These are phyloP conservation scores for Limnephilus lunatus DNA, from an alignment of 2,888 invertebrate species.

Conservation along the genomic window DNA sequence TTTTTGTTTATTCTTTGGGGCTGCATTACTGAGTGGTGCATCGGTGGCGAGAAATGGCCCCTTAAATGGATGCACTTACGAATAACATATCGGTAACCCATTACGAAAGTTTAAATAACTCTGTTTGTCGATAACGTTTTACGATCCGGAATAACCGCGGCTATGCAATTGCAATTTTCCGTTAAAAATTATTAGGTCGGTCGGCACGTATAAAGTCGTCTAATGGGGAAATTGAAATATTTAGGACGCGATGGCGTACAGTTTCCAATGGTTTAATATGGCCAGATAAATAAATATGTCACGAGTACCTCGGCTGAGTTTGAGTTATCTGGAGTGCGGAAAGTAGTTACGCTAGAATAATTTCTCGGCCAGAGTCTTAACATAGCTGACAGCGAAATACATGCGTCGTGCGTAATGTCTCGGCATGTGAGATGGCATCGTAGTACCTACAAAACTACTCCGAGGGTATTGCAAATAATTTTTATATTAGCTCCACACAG, in stretches of 20 bases:
- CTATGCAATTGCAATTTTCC: not conserved
- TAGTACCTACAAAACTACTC: no score
- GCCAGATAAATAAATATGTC: no score
- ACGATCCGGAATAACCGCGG: not conserved
- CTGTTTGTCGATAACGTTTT: constrained; percentile 14
- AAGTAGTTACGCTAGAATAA: no score
- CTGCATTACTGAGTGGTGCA: constrained; percentile 28
- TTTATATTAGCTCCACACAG: no score
- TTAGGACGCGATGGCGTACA: not conserved
- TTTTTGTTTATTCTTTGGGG: not conserved
- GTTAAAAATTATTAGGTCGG: not conserved
- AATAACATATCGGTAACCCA: constrained; percentile 37
- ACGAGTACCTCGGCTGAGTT: no score
- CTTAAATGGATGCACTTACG: constrained; percentile 22
- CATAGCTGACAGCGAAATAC: no score
- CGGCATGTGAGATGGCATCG: no score
- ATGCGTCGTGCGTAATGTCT: no score
- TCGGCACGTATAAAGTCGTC: not conserved
- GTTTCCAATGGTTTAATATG: not conserved
- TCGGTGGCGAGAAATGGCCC: constrained; percentile 10
- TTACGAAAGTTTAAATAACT: constrained; percentile 30
- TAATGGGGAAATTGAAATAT: not conserved
- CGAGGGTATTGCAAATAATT: no score
- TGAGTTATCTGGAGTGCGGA: no score
- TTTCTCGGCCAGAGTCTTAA: no score